Base-by-base conservation (phyloP, 35 echinoderm and acorn worm genomes). In the Heliocidaris erythrogramma region DNA sequence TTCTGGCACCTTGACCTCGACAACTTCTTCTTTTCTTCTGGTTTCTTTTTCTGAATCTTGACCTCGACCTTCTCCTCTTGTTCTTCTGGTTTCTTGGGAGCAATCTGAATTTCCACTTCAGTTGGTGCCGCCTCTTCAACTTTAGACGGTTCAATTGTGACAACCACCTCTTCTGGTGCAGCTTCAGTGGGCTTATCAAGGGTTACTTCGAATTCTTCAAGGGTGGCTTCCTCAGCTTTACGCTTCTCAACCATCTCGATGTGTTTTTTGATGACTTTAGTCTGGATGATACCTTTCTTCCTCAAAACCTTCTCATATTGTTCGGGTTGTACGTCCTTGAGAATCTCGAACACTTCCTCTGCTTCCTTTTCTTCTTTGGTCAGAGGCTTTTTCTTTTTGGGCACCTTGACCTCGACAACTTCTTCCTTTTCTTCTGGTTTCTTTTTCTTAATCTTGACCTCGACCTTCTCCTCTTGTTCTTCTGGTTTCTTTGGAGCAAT, bases 301-400 rank as follows among this genome's bases (percentile, higher is more conserved):
- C 85, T 86, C 11, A 96, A 91, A 60, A 96, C 49, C 48, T 95
- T 96, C n/a, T 94, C 96, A 49, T 96, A 96, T 14, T 96, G 65
- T 29, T 92, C 50, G 18, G 96, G 96, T 89, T 96, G 49, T 30
- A 88, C 96, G 59, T 96, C 96, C 85, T 96, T 96, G 4, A 96
- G 65, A 94, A 96, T 59, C 48, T 96, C 96, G 93, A 95, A 95
- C 59, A 97, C 59, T 93, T 97, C n/a, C n/a, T 30, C 27, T 1
- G 27, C 85, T 32, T 86, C 53, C 85, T 86, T 86, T 32, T 86
- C 85, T 32, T 86, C 85, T 86, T 86, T 86, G 27, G 85, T 86
- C 32, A 86, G 3, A 30, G 85, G n/a, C n/a, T 32, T 29, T n/a
- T 86, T 86, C 85, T 86, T 32, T 86, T 86, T 18, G 2, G 85